Percentiles rank a stretch among this genome's conserved stretches.
Conservation (phyloP, 2,113 vertebrate genomes). For the Sinocyclocheilus anshuiensis region DNA sequence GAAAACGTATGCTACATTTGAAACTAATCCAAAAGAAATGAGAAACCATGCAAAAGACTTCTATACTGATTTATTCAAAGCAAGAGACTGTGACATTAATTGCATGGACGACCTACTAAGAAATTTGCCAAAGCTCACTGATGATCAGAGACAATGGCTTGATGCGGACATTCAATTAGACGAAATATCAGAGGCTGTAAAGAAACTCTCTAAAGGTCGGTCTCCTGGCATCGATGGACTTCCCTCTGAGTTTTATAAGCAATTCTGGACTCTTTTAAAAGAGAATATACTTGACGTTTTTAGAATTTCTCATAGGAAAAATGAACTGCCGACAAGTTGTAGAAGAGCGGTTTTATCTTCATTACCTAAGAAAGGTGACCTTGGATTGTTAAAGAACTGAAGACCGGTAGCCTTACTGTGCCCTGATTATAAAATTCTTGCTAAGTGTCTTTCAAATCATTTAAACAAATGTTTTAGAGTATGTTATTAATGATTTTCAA, state of each 20-base stretch:
- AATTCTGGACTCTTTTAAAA: conserved; percentile 17
- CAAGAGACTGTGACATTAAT: not conserved
- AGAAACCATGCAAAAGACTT: not conserved
- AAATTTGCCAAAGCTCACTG: not conserved
- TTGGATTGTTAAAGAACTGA: not conserved
- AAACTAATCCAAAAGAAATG: not conserved
- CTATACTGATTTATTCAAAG: not conserved
- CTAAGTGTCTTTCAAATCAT: not conserved
- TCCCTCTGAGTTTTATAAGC: not conserved
- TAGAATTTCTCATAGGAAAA: not conserved
- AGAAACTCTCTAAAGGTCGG: not conserved
- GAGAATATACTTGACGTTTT: not conserved
- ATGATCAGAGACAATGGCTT: not conserved
- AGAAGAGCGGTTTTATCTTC: not conserved
- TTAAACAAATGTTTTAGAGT: not conserved
- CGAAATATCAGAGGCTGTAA: not conserved
- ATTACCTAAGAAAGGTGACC: not conserved
- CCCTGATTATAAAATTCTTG: not conserved
- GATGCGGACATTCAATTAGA: not conserved
- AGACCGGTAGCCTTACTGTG: not conserved
- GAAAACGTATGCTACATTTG: not conserved
- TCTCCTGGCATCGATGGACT: not conserved
- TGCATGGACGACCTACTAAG: not conserved
- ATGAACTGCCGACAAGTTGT: too few relatives aligned
- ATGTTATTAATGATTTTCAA: not conserved